Percentiles rank a stretch among this genome's conserved stretches.
Evolutionary conservation across 2,888 invertebrate species (phyloP).

Genomic region (Zootermopsis nevadensis): DNA sequence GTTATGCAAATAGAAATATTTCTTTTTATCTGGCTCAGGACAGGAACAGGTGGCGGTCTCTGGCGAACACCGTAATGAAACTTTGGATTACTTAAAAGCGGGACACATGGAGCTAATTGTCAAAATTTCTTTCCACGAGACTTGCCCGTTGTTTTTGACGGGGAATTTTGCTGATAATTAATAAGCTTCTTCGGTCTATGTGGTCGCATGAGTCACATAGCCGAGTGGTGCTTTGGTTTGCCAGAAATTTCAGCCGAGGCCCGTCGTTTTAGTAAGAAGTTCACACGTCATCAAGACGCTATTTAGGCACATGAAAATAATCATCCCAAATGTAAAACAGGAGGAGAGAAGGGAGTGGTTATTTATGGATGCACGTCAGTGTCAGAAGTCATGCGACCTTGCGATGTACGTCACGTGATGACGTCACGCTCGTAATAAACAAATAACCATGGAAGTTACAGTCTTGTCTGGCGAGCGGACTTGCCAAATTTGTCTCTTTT

Average conservation of each 20-base stretch:
- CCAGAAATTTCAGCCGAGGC: not conserved
- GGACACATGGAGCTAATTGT: no score
- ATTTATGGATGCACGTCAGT: constrained; percentile 2
- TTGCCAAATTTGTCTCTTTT: not conserved
- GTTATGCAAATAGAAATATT: no score
- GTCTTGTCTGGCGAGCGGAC: not conserved
- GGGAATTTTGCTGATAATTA: no score
- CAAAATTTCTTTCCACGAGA: no score
- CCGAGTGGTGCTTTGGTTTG: not conserved
- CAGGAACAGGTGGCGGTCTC: no score
- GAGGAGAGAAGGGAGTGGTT: not conserved
- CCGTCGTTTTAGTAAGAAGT: not conserved
- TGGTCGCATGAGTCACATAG: no score
- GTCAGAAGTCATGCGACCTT: constrained; percentile 2
- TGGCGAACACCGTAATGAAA: no score
- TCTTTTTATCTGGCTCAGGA: no score
- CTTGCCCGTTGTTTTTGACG: no score
- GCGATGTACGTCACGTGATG: not conserved
- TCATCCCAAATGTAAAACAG: not conserved
- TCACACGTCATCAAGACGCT: not conserved
- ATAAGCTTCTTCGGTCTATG: no score
- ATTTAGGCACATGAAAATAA: not conserved
- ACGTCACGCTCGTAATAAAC: constrained; percentile 1
- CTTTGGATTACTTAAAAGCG: no score
- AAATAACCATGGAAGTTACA: not conserved